Evolutionary conservation across 2,888 invertebrate genomes (phyloP).

Genomic region (Priocnemis perturbator): DNA sequence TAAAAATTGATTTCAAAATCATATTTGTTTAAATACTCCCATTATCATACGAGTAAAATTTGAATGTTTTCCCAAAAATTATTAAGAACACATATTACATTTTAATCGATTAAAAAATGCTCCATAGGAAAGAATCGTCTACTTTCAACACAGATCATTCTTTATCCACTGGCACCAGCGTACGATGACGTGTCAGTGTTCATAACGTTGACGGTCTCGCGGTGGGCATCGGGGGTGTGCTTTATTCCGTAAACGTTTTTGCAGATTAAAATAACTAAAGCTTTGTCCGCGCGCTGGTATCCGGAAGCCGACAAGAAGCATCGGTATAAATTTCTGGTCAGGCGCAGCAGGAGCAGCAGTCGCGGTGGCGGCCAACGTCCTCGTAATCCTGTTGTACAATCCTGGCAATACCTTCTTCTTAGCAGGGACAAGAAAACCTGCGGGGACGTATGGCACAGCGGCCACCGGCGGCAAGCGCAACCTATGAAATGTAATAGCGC

Average conservation of each 20-base stretch:
- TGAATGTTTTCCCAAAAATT: too few relatives aligned
- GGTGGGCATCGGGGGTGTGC: too few relatives aligned
- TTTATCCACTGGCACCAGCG: too few relatives aligned
- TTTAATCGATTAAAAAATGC: too few relatives aligned
- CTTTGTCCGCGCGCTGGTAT: constrained; percentile 18
- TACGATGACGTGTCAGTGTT: too few relatives aligned
- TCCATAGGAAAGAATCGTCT: too few relatives aligned
- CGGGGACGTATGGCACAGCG: constrained; percentile 29
- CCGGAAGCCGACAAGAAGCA: constrained; percentile 40
- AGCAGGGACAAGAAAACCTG: constrained; percentile 51
- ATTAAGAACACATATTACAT: too few relatives aligned
- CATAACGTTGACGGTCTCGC: too few relatives aligned
- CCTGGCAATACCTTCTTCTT: constrained; percentile 67
- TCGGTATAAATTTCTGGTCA: constrained; percentile 63
- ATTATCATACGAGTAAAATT: too few relatives aligned
- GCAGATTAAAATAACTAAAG: constrained; percentile 41
- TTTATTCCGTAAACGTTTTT: constrained; percentile 42
- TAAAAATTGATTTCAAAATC: too few relatives aligned
- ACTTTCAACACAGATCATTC: too few relatives aligned
- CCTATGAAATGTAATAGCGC: constrained; percentile 59
- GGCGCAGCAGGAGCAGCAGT: constrained; percentile 27
- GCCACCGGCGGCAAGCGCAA: constrained; percentile 45
- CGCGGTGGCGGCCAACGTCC: constrained; percentile 54
- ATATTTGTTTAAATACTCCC: too few relatives aligned
- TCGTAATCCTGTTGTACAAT: constrained; percentile 67